Conservation (phyloP, 2,888 invertebrate genomes). For the Drosophila mercatorum region DNA sequence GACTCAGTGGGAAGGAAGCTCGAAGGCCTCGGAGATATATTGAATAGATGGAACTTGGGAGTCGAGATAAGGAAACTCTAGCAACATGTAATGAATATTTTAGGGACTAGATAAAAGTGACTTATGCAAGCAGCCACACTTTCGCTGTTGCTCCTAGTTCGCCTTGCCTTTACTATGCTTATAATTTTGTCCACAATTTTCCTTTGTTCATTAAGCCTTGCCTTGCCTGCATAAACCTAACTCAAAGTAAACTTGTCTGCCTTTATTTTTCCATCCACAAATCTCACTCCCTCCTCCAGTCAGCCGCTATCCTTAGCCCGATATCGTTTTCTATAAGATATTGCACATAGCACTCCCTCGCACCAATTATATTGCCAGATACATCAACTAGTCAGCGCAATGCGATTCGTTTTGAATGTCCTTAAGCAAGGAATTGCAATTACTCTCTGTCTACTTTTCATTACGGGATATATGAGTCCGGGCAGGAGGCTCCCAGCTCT, state of each 20-base stretch:
- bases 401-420: slow-evolving; percentile 49
- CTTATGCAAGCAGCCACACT: background rate
- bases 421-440: slow-evolving; percentile 56
- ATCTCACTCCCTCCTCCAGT: background rate
- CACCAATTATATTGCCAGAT: background rate
- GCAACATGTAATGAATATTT: slow-evolving; percentile 4
- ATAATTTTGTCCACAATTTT: background rate
- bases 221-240: background rate
- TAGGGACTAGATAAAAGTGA: background rate
- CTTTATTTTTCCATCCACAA: background rate
- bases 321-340: slow-evolving; percentile 9
- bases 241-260: background rate
- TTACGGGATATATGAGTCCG: slow-evolving; percentile 33
- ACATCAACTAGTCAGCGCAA: slow-evolving; percentile 37
- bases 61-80: background rate
- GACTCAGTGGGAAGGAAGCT: background rate
- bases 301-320: background rate
- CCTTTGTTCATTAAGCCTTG: slow-evolving; percentile 2
- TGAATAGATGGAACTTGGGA: background rate
- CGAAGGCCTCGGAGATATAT: background rate
- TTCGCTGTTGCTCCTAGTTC: background rate
- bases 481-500: slow-evolving; percentile 11
- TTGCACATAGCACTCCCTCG: background rate
- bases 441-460: slow-evolving; percentile 65
- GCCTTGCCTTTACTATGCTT: too few relatives aligned